Evolutionary conservation across 2,888 invertebrate genomes (phyloP), one percentile per base, ranked within the genome.

Genomic region (Nomada flava): DNA sequence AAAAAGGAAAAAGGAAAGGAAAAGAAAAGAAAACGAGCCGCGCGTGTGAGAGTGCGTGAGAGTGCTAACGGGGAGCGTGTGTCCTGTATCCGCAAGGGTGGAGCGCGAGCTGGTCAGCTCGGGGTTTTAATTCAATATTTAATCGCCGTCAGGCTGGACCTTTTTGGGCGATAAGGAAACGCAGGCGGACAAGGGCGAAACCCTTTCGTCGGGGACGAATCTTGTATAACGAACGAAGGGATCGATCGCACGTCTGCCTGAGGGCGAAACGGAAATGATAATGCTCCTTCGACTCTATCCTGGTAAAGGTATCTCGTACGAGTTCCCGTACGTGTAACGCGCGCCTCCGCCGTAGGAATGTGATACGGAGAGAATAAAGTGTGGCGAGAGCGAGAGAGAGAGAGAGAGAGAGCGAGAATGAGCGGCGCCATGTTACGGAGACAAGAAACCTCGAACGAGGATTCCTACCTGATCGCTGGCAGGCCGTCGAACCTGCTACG

Each of bases 401-500:
- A 20, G 20, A 78, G 63, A 36, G 76, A 59, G 73, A 65, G 72
- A 65, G 75, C 29, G 60, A 26, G 62, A 76, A 64, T 60, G 62
- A 67, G 62, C 74, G 78, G 74, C 76, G 89, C 76, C 83, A 92
- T 92, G 92, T 89, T 91, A 67, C 91, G 89, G 53, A 89, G 90
- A 75, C 89, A 85, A 72, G 89, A 92, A 82, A 89, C 92, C 60
- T 90, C 93, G 72, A 94, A 94, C 88, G 93, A 94, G 90, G 93
- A 94, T 83, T 93, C 93, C 50, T 94, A 94, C 88, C 90, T 94
- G 76, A 91, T 90, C 76, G 91, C 91, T 65, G 93, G 93, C 71
- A 89, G 93, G 77, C 93, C 93, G 44, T 90, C 93, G 80, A 93
- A 93, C 75, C 86, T 94, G 7, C 89, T 94, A 55, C 94, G 94